These are phyloP conservation scores for Flexamia atlantica DNA, from an alignment of 2,888 invertebrate genomes.

Conservation along the genomic window DNA sequence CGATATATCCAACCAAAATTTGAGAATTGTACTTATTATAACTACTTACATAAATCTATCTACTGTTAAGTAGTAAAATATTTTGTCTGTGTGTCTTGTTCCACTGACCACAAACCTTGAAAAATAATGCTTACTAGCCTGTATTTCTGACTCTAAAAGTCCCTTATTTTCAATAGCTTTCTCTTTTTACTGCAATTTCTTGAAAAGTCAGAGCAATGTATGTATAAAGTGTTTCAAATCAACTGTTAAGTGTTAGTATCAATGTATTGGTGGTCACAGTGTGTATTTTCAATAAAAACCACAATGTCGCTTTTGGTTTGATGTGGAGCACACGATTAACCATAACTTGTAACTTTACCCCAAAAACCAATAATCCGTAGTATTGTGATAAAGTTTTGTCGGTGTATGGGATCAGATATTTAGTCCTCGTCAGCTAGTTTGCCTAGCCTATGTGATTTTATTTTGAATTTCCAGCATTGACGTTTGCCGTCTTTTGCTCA, in stretches of 20 bases:
- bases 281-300: not conserved
- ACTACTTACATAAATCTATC: no score
- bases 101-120: no score
- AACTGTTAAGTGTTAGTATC: conserved; percentile 5
- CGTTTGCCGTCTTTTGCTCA: not conserved
- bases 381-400: conserved; percentile 20
- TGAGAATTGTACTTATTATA: no score
- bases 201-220: not conserved
- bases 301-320: no score
- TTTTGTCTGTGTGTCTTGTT: no score
- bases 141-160: no score
- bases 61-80: no score
- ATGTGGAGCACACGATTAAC: not conserved
- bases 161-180: not conserved
- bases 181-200: not conserved
- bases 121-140: no score
- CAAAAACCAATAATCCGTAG: not conserved
- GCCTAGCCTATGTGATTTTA: conserved; percentile 14
- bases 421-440: conserved; percentile 7
- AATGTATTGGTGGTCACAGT: conserved; percentile 8
- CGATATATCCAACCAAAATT: no score
- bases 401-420: conserved; percentile 41
- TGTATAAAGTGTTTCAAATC: not conserved
- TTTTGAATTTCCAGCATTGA: no score
- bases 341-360: not conserved